These are phyloP conservation scores for Himalopsyche phryganea DNA, from an alignment of 1,140 invertebrate genomes.

Conservation along the genomic window DNA sequence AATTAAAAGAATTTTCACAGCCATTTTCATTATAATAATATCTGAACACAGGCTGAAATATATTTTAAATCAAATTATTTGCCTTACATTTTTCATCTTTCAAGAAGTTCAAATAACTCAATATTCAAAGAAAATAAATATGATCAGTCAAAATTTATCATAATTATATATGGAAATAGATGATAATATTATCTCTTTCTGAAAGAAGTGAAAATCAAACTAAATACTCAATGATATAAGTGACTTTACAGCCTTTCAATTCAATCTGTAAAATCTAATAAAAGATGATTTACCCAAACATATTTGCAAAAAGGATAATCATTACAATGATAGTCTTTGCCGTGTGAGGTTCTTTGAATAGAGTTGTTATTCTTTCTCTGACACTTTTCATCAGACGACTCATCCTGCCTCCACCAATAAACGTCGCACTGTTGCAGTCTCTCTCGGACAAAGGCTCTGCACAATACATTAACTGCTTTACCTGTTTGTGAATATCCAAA, in stretches of 20 bases:
- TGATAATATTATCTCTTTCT: no score
- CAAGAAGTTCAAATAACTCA: no score
- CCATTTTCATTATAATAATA: slow-evolving; percentile 1
- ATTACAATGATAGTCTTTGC: slow-evolving; percentile 56
- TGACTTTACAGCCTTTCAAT: no score
- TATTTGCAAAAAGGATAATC: slow-evolving; percentile 61
- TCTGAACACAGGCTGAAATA: slow-evolving; percentile 4
- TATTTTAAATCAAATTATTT: not conserved
- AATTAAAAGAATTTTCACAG: slow-evolving; percentile 33
- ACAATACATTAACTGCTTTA: slow-evolving; percentile 22
- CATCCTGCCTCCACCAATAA: slow-evolving; percentile 40
- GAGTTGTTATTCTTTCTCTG: slow-evolving; percentile 50
- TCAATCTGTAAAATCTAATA: no score
- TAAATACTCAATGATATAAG: no score
- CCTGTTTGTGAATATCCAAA: slow-evolving; percentile 39
- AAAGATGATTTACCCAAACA: slow-evolving; percentile 72
- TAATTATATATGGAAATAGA: no score
- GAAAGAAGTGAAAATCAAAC: no score
- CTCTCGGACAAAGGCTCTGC: slow-evolving; percentile 16
- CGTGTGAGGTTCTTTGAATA: slow-evolving; percentile 53
- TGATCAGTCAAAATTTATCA: no score
- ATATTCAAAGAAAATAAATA: no score
- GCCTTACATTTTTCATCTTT: not conserved
- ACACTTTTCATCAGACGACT: slow-evolving; percentile 50
- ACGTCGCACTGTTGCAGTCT: slow-evolving; percentile 33